Percentiles rank a stretch among this genome's conserved stretches.
phyloP scores from a whole-genome alignment of 2,888 invertebrate species.

The Drosophila paranaensis region DNA sequence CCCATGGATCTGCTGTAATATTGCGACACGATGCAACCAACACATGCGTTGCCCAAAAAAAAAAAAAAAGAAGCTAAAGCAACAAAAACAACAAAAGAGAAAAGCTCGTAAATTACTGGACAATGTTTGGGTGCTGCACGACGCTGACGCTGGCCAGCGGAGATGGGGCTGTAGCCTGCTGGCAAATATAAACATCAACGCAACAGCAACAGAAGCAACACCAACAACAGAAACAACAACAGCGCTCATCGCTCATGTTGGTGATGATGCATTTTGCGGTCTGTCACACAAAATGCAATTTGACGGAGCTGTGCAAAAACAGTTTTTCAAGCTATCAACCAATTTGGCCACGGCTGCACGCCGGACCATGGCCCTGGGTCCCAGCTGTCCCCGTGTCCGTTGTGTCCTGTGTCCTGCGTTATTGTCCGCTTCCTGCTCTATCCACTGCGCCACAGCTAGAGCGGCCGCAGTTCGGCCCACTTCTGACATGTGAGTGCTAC shows the following conservation, averaged over 20 bases:
- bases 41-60: constrained; percentile 55
- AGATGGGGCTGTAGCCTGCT: constrained; percentile 32
- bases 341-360: constrained; percentile 81
- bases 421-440: constrained; percentile 40
- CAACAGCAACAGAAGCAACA: constrained; percentile 51
- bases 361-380: constrained; percentile 46
- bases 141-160: background rate
- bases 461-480: constrained; percentile 40
- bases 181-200: constrained; percentile 78
- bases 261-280: constrained; percentile 85
- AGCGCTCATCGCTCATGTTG: constrained; percentile 83
- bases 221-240: constrained; percentile 54
- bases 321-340: constrained; percentile 83
- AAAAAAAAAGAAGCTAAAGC: background rate
- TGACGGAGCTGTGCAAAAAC: constrained; percentile 82
- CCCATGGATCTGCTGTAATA: constrained; percentile 47
- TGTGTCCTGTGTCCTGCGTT: constrained; percentile 34
- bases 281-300: constrained; percentile 84
- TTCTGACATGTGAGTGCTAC: constrained; percentile 63
- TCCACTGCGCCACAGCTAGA: constrained; percentile 3
- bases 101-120: constrained; percentile 80
- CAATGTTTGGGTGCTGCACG: constrained; percentile 49
- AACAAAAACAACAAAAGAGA: constrained; percentile 10
- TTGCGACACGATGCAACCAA: constrained; percentile 71
- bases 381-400: constrained; percentile 12